Percentiles rank a stretch among this genome's conserved stretches.
These are phyloP conservation scores for Lethrus apterus DNA, from an alignment of 1,140 invertebrate genomes.

Conservation along the genomic window DNA sequence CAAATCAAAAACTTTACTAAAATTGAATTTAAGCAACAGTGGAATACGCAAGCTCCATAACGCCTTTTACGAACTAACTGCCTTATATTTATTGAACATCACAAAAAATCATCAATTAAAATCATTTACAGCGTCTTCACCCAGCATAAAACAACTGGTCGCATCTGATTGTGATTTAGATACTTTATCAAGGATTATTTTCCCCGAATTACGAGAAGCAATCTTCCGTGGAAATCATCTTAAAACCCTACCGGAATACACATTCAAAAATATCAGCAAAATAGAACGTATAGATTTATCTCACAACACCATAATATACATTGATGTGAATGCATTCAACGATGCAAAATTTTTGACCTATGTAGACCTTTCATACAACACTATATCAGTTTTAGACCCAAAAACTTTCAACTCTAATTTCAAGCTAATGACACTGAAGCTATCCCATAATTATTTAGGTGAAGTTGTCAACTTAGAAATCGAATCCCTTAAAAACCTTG, in stretches of 20 bases:
- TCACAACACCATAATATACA: conserved; percentile 48
- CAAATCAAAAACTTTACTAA: conserved; percentile 45
- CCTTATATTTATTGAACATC: conserved; percentile 45
- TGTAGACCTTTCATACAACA: conserved; percentile 60
- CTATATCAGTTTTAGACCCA: conserved; percentile 48
- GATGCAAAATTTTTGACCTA: conserved; percentile 47
- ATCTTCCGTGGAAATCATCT: conserved; percentile 55
- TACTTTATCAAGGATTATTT: conserved; percentile 49
- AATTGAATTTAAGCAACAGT: conserved; percentile 50
- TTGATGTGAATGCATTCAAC: conserved; percentile 50
- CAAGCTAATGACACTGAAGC: conserved; percentile 48
- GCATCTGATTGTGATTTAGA: conserved; percentile 58
- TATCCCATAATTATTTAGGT: conserved; percentile 58
- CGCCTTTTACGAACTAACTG: conserved; percentile 44
- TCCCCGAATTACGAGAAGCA: conserved; percentile 50
- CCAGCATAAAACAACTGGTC: conserved; percentile 51
- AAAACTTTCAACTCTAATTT: conserved; percentile 49
- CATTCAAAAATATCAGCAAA: conserved; percentile 53
- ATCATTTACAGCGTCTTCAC: conserved; percentile 42
- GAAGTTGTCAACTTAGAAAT: conserved; percentile 49
- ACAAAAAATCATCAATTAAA: conserved; percentile 48
- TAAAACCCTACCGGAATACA: conserved; percentile 44
- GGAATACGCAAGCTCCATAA: conserved; percentile 43
- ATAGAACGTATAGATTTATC: conserved; percentile 58
- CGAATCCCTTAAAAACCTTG: conserved; percentile 46